Conservation (phyloP, 1,140 invertebrate species). For the Mesaphorura yosii region DNA sequence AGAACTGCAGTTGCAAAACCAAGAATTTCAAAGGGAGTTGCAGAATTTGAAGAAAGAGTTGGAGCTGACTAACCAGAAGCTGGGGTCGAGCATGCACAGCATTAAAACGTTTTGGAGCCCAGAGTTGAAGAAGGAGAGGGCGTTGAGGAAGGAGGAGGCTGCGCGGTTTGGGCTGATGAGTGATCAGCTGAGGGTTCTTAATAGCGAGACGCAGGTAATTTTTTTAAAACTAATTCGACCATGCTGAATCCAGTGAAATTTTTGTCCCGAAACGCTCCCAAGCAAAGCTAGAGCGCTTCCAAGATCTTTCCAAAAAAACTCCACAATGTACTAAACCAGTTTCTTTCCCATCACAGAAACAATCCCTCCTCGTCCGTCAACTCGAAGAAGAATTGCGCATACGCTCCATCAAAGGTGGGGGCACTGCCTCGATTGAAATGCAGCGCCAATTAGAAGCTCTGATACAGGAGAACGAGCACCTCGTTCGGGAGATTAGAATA, state of each 20-base stretch:
- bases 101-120: slow-evolving; percentile 99
- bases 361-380: slow-evolving; percentile 85
- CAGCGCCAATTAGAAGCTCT: slow-evolving; percentile 84
- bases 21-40: slow-evolving; percentile 88
- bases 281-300: no score
- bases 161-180: slow-evolving; percentile 93
- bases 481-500: slow-evolving; percentile 87
- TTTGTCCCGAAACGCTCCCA: no score
- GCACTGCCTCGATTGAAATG: slow-evolving; percentile 64
- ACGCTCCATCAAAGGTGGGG: slow-evolving; percentile 54
- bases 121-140: slow-evolving; percentile 94
- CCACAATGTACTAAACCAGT: slow-evolving; percentile 4
- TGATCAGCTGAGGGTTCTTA: slow-evolving; percentile 90
- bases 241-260: not conserved
- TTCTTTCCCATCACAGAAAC: slow-evolving; percentile 60
- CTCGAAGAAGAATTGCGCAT: slow-evolving; percentile 77
- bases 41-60: slow-evolving; percentile 92
- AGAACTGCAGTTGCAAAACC: slow-evolving; percentile 87
- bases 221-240: no score
- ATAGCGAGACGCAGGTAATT: slow-evolving; percentile 89
- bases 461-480: slow-evolving; percentile 86
- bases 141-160: slow-evolving; percentile 91
- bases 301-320: slow-evolving; percentile 6
- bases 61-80: slow-evolving; percentile 92
- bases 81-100: slow-evolving; percentile 97